These are phyloP conservation scores for Epistrophe eligans DNA, from an alignment of 2,888 invertebrate species.

Conservation along the genomic window DNA sequence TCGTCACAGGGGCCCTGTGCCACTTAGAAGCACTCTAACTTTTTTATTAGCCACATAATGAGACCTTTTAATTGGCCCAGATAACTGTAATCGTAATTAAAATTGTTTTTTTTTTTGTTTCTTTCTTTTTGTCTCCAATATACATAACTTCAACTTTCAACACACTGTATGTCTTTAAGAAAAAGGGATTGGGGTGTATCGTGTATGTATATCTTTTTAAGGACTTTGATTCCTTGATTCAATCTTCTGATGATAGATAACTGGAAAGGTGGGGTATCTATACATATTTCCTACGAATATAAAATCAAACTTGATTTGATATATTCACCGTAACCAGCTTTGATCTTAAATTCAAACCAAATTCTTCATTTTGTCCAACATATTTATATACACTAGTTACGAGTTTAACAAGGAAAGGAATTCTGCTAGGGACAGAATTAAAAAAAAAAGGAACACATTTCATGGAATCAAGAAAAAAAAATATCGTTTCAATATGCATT, in stretches of 20 bases:
- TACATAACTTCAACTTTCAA: not conserved
- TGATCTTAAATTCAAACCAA: constrained; percentile 50
- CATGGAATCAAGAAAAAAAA: constrained; percentile 30
- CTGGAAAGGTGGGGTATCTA: constrained; percentile 2
- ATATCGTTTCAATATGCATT: constrained; percentile 61
- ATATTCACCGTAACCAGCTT: constrained; percentile 19
- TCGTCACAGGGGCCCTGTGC: constrained; percentile 31
- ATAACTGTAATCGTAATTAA: constrained; percentile 44
- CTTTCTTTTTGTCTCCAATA: not conserved
- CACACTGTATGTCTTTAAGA: not conserved
- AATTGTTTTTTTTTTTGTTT: not conserved
- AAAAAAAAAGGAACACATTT: constrained; percentile 18
- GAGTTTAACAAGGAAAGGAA: constrained; percentile 25
- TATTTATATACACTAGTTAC: constrained; percentile 17
- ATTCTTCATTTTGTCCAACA: constrained; percentile 38
- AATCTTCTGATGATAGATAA: not conserved
- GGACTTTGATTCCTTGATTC: constrained; percentile 35
- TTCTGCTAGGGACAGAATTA: constrained; percentile 1
- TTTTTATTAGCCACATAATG: constrained; percentile 61
- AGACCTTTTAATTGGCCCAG: constrained; percentile 46
- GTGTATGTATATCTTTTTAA: not conserved
- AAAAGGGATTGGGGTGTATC: not conserved
- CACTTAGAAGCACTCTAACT: constrained; percentile 56
- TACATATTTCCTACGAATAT: constrained; percentile 3
- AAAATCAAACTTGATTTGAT: constrained; percentile 51